Evolutionary conservation across 2,888 invertebrate genomes (phyloP), one percentile per base, ranked within the genome.

Genomic region (Tolmerus cingulatus): DNA sequence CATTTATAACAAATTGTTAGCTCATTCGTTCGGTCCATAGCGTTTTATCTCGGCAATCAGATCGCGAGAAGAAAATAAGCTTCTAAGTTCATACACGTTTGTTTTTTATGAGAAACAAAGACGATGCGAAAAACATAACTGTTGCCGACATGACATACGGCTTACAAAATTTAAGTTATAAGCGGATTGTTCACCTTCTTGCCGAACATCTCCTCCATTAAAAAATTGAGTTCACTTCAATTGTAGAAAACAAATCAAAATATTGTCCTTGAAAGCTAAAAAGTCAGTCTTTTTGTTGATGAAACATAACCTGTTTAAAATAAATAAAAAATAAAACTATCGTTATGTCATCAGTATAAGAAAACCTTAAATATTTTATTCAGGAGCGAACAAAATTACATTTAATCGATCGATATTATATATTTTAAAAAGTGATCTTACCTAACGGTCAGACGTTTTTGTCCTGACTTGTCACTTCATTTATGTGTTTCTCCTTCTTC

Each of bases 261-360:
- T 92, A 92, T 92, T 92, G 92, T 92, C 92, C 90, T 91, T 92
- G 91, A 92, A 92, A 92, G 92, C 92, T 92, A 92, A 92, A 92
- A 92, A 91, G 91, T 92, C 92, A 92, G 92, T 92, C 92, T 92
- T 92, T 92, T 92, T 91, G 92, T 89, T 90, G 89, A 89, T 88
- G 89, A 89, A 89, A 88, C 87, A 89, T 90, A 90, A 89, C 87
- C 90, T 90, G 89, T 23, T 89, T 89, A 85, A 74, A 89, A 81
- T 86, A 74, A 77, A 81, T 5, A 57, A 74, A 57, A 86, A 9
- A 86, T 51, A 81, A 86, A 27, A 46, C 57, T 16, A 9, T 51
- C 43, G 12, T 37, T 51, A 46, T 27, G 43, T 12, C 19, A 5
- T 43, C n/a, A 57, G 9, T 30, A 57, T 43, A n/a, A 34, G 34